Evolutionary conservation across 1,140 invertebrate species (phyloP).

Genomic region (Leptinotarsa undecemlineata): DNA sequence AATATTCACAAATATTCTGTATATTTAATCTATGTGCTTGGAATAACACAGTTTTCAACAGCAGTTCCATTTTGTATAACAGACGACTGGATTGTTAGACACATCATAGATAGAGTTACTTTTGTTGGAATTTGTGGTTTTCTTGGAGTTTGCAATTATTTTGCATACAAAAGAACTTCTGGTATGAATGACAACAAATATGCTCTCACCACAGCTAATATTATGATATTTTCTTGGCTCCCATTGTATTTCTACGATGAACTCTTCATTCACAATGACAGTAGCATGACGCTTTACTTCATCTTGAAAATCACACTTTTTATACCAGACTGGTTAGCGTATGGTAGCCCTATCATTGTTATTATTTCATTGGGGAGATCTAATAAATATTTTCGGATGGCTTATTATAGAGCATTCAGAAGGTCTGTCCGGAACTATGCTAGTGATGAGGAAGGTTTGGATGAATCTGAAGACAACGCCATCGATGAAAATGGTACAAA

Average conservation of each 20-base stretch:
- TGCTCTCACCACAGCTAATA: not conserved
- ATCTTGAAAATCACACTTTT: not conserved
- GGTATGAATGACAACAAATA: not conserved
- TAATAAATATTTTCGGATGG: slow-evolving; percentile 33
- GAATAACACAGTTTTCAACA: not conserved
- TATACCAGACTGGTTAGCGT: slow-evolving; percentile 3
- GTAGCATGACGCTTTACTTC: not conserved
- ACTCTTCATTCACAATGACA: not conserved
- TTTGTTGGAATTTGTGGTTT: not conserved
- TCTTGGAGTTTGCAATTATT: not conserved
- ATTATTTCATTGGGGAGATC: not conserved
- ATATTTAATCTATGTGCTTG: not conserved
- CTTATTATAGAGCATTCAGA: slow-evolving; percentile 19
- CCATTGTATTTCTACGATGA: slow-evolving; percentile 10
- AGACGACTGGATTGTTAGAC: not conserved
- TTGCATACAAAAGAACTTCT: not conserved
- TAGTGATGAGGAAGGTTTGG: slow-evolving; percentile 17
- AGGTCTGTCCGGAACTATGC: slow-evolving; percentile 12
- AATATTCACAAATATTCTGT: not conserved
- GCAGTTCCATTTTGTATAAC: not conserved
- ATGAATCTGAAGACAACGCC: slow-evolving; percentile 16
- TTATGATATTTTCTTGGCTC: slow-evolving; percentile 7
- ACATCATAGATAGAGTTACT: not conserved
- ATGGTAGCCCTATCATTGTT: slow-evolving; percentile 6
- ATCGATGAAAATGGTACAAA: not conserved